Base-by-base conservation (phyloP, 1,140 invertebrate genomes). In the Pteromalus puparum region DNA sequence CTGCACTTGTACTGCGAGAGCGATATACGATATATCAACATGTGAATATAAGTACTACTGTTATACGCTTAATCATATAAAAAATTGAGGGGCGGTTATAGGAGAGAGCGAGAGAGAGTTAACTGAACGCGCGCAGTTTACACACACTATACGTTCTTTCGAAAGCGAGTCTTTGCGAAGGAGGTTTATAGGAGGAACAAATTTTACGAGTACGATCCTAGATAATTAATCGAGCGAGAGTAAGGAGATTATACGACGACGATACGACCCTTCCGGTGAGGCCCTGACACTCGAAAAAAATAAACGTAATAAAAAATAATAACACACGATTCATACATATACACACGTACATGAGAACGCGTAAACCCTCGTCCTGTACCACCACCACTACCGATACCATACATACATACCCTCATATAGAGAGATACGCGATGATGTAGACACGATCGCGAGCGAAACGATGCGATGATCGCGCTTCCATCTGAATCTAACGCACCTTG, bases 21-120 rank as follows among this genome's bases (percentile, higher is more conserved):
- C 34, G 76, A 78, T 73, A 73, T 34, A 73, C 26, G 34, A 61
- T 61, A 61, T 61, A 61, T 61, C 53, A 61, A 61, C 53, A 61
- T 61, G 53, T 61, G 53, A 61, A 61, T 61, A 61, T 61, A 76
- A 78, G 81, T 86, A 85, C 84, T 85, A 82, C n/a, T 73, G 80
- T 82, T 81, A 82, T 83, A 82, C 84, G 77, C 61, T 85, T 85
- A 85, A 85, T 83, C 53, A 75, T 84, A 70, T 72, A 83, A 67
- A 75, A 77, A 53, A n/a, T 30, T 72, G 53, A 53, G 42, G 65
- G 65, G 46, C 42, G 73, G 34, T 67, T 26, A 73, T 73, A 74
- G 79, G 26, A 48, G 24, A 46, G 21, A 80, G 34, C 74, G 74
- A 65, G 67, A 28, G 38, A 18, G 65, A 38, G 21, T 38, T 21